A percentile compares a stretch with the other conserved stretches of the same genome.
Evolutionary conservation across 2,888 invertebrate species (phyloP).

Genomic region (Coremacera marginata): DNA sequence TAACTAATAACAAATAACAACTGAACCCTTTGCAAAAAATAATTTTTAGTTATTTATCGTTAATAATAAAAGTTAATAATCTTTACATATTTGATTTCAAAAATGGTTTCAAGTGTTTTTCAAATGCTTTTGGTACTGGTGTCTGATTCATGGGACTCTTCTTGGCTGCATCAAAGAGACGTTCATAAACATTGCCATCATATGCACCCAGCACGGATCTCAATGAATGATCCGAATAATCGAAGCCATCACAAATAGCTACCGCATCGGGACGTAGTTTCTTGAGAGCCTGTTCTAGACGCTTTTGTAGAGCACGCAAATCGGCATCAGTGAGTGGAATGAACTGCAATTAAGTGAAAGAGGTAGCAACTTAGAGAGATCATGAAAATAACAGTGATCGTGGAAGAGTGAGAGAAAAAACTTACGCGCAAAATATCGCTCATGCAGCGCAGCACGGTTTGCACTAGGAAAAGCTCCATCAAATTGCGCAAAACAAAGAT

Average conservation of each 20-base stretch:
- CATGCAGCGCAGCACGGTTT: constrained; percentile 78
- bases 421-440: constrained; percentile 84
- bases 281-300: constrained; percentile 78
- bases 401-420: constrained; percentile 31
- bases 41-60: too few relatives aligned
- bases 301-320: constrained; percentile 72
- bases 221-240: constrained; percentile 82
- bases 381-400: neutral
- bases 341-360: constrained; percentile 54
- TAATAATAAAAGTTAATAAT: too few relatives aligned
- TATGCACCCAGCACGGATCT: constrained; percentile 83
- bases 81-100: constrained; percentile 79
- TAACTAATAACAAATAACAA: too few relatives aligned
- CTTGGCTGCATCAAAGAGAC: constrained; percentile 82
- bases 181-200: constrained; percentile 87
- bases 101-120: constrained; percentile 82
- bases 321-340: constrained; percentile 49
- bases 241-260: constrained; percentile 91
- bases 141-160: constrained; percentile 86
- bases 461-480: constrained; percentile 81
- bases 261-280: constrained; percentile 88
- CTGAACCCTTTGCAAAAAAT: too few relatives aligned
- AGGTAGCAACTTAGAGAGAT: neutral
- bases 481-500: constrained; percentile 77
- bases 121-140: constrained; percentile 78